phyloP scores from a whole-genome alignment of 23 tunicate genomes.

The Trididemnum miniatum region DNA sequence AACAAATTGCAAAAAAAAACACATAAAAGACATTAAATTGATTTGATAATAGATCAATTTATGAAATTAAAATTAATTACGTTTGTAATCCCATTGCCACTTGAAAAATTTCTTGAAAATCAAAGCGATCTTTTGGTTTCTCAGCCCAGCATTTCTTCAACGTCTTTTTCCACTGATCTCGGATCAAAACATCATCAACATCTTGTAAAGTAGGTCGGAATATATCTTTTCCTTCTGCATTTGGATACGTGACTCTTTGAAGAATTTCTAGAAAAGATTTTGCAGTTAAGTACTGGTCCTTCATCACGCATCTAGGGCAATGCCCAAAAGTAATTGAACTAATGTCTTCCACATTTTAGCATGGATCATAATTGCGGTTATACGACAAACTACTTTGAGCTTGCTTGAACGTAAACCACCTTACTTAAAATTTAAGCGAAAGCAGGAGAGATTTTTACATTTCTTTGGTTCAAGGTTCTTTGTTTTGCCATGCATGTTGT shows the following conservation, averaged over 20 bases:
- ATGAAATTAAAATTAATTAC: slow-evolving; percentile 38
- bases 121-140: slow-evolving; percentile 54
- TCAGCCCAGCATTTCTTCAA: slow-evolving; percentile 71
- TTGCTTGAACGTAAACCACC: too few species aligned
- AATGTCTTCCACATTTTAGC: too few species aligned
- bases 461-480: too few species aligned
- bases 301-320: too few species aligned
- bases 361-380: too few species aligned
- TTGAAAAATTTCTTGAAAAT: slow-evolving; percentile 52
- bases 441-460: too few species aligned
- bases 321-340: too few species aligned
- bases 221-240: slow-evolving; percentile 18
- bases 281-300: too few species aligned
- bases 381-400: too few species aligned
- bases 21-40: not conserved
- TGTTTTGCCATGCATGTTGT: too few species aligned
- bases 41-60: not conserved
- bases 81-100: slow-evolving; percentile 35
- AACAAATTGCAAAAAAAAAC: too few species aligned
- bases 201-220: slow-evolving; percentile 80
- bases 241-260: slow-evolving; percentile 25
- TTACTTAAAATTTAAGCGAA: too few species aligned
- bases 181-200: slow-evolving; percentile 67
- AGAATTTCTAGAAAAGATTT: slow-evolving; percentile 37
- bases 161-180: slow-evolving; percentile 37